Evolutionary conservation across 2,797 vertebrate genomes (phyloP).

Genomic region (Momotus momota): DNA sequence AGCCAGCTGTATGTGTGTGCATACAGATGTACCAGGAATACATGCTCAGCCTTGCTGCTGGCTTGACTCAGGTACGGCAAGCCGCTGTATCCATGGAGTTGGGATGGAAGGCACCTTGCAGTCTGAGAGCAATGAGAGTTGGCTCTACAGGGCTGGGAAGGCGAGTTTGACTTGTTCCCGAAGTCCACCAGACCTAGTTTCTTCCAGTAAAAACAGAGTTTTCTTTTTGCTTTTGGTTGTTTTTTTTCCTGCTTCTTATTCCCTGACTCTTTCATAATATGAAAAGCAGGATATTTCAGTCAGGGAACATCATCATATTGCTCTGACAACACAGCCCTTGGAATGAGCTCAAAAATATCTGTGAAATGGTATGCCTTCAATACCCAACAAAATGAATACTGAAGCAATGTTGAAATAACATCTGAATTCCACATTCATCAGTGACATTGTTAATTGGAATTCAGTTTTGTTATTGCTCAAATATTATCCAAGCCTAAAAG

Average conservation of each 20-base stretch:
- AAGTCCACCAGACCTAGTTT: not conserved
- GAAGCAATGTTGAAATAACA: not conserved
- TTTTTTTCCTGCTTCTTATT: not conserved
- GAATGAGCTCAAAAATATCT: not conserved
- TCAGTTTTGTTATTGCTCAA: not conserved
- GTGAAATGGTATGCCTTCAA: not conserved
- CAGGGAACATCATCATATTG: not conserved
- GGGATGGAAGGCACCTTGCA: not conserved
- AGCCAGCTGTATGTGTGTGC: not conserved
- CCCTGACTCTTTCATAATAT: not conserved
- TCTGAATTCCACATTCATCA: not conserved
- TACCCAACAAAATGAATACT: not conserved
- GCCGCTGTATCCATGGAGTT: not conserved
- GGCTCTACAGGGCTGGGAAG: not conserved
- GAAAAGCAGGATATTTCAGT: not conserved
- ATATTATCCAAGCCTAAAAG: not conserved
- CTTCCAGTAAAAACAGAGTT: not conserved
- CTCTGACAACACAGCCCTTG: not conserved
- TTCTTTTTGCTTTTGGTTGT: rapidly evolving
- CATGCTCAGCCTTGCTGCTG: not conserved
- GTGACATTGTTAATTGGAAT: not conserved
- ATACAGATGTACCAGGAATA: not conserved
- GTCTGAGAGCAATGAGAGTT: not conserved
- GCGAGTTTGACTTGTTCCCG: not conserved
- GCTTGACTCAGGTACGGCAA: not conserved